Base-by-base conservation (phyloP, 2,113 vertebrate species). In the Malurus cyaneus region DNA sequence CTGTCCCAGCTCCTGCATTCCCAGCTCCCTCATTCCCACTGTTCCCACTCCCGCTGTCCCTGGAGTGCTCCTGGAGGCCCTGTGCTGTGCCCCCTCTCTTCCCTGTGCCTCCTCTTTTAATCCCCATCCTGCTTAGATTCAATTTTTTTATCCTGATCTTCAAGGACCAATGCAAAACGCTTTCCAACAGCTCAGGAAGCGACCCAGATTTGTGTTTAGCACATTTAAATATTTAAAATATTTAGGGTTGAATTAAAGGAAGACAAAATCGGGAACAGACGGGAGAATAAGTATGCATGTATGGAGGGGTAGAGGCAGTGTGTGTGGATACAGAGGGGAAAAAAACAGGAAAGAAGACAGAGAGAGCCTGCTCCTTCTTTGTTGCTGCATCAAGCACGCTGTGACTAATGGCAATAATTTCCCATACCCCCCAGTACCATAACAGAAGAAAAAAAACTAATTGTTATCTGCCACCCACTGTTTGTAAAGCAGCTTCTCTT, bases 391-490 rank as follows among this genome's bases (percentile, higher is more conserved):
- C 52, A 78, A 92, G 36, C 86, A 69, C 36, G 21, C 49, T 90
- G 92, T 88, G 86, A 90, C 80, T 92, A 86, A 83, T 57, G 57
- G 56, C 0, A 0, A 69, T 78, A 74, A 74, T 80, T 92, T 39
- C 29, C 46, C 25, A n/a, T 67, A 16, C 19, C 12, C 47, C 49
- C 67, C 65, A 44, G 62, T 36, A n/a, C 44, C 23, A 42, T 73
- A 88, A 86, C 8, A 78, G 89, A 90, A 92, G 71, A 86, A 92
- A 89, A 89, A 90, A 86, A 71, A 42, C 65, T 89, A 96, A 96
- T 92, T 95, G 95, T 91, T 62, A 86, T 94, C 82, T 90, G 92
- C 95, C 74, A 91, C 94, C 90, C 81, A 57, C 94, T 93, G 90
- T 80, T 92, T 81, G 87, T 88, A 96, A 94, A 89, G 79, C 79